Conservation (phyloP, 1,140 invertebrate species). For the roundworm (Caenorhabditis elegans) region WBcel235 BX284605.5:9351001-9351500, state of each 20-base stretch:
- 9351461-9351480: too few species aligned
- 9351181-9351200: background rate
- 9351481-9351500: too few species aligned
- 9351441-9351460: too few species aligned
- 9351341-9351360: background rate
- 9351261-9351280: background rate
- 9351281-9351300: background rate
- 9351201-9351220: background rate
- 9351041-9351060: background rate
- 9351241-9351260: background rate
- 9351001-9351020: too few species aligned
- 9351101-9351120: background rate
- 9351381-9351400: too few species aligned
- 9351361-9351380: background rate
- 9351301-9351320: background rate
- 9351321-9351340: background rate
- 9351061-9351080: background rate
- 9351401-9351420: too few species aligned
- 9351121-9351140: background rate
- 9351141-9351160: background rate
- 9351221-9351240: background rate
- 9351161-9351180: background rate
- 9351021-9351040: background rate
- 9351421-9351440: too few species aligned
- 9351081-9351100: background rate